phyloP scores from a whole-genome alignment of 2,797 vertebrate genomes.

The Babyrousa celebensis region DNA sequence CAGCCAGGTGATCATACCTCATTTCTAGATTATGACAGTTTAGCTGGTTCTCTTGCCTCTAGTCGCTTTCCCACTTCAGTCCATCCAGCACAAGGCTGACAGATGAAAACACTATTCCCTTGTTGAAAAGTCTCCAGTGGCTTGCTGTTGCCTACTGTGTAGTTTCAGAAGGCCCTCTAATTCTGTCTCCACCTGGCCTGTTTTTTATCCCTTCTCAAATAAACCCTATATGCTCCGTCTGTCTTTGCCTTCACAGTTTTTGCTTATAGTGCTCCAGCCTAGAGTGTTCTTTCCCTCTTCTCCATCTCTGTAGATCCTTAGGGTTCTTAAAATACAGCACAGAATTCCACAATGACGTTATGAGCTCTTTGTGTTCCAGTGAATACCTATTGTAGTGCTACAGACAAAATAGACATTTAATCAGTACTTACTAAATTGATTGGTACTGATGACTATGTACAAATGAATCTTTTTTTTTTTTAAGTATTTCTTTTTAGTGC shows the following conservation, averaged over 20 bases:
- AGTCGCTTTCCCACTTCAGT: background rate
- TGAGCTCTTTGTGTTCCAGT: slow-evolving; percentile 50
- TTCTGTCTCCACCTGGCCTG: background rate
- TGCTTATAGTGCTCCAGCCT: slow-evolving; percentile 31
- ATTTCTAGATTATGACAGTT: slow-evolving; percentile 45
- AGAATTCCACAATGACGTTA: slow-evolving; percentile 43
- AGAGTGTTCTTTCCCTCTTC: slow-evolving; percentile 25
- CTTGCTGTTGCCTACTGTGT: background rate
- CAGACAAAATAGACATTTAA: slow-evolving; percentile 26
- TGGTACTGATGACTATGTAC: slow-evolving; percentile 61
- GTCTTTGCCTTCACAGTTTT: slow-evolving; percentile 38
- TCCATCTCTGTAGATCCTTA: slow-evolving; percentile 21
- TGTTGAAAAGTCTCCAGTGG: slow-evolving; percentile 18
- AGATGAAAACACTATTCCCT: background rate
- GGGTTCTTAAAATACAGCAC: slow-evolving; percentile 37
- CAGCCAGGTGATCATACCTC: background rate
- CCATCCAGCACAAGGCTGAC: slow-evolving; percentile 13
- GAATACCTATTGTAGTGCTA: slow-evolving; percentile 27
- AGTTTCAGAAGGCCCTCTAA: slow-evolving; percentile 52
- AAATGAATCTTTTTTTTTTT: slow-evolving; percentile 59
- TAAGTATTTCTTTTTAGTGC: slow-evolving; percentile 52
- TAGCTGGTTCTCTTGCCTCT: slow-evolving; percentile 65
- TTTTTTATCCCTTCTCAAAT: slow-evolving; percentile 60
- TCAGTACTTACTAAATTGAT: slow-evolving; percentile 55
- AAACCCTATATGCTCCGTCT: background rate